Conservation (phyloP, 2,113 vertebrate genomes). For the Prunella fulvescens region DNA sequence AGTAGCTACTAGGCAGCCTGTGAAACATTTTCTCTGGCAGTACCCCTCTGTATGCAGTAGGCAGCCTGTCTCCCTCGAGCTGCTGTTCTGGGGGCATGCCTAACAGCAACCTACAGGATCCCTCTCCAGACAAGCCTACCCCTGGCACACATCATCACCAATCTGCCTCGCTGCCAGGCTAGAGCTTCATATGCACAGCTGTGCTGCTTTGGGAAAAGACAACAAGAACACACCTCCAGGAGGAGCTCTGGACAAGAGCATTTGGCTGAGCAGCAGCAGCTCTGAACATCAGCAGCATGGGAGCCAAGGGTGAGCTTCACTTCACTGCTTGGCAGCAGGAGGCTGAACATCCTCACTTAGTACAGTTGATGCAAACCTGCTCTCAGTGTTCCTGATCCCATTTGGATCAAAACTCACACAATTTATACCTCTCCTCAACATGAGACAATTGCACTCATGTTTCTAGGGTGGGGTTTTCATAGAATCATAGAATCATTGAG, state of each 20-base stretch:
- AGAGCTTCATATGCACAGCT: neutral
- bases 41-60: neutral
- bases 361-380: neutral
- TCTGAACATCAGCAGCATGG: accelerated
- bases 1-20: slow-evolving; percentile 18
- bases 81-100: neutral
- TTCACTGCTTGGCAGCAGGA: neutral
- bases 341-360: neutral
- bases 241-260: neutral
- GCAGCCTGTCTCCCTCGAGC: neutral
- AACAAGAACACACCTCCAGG: neutral
- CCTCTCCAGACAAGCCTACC: neutral
- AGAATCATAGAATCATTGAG: neutral
- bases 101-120: neutral
- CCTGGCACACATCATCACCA: neutral
- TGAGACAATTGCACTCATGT: neutral
- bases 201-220: neutral
- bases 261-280: neutral
- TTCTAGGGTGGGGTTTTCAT: neutral
- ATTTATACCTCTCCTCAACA: neutral
- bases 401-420: neutral
- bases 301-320: neutral
- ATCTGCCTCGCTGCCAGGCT: neutral
- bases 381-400: neutral
- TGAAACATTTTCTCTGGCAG: neutral